These are phyloP conservation scores for Maniola jurtina DNA, from an alignment of 1,140 invertebrate species.

Conservation along the genomic window DNA sequence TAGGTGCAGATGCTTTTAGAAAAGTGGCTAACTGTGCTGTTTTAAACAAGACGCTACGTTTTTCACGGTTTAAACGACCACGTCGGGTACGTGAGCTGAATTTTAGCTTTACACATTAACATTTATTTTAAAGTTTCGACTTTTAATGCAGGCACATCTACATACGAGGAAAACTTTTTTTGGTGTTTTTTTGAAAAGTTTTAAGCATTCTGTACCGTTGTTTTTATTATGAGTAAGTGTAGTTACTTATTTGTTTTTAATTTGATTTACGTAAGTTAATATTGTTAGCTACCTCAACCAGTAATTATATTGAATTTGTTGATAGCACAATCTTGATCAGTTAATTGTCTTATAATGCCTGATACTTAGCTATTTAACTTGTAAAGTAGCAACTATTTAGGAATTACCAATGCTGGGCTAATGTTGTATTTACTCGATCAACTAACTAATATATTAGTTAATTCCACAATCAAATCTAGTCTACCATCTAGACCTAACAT, in stretches of 20 bases:
- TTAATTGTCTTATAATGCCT: too few relatives aligned
- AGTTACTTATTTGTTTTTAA: background rate
- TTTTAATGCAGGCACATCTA: slow-evolving; percentile 19
- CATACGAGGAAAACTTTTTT: slow-evolving; percentile 3
- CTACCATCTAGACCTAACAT: too few relatives aligned
- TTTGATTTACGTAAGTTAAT: too few relatives aligned
- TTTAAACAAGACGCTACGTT: slow-evolving; percentile 39
- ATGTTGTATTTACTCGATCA: too few relatives aligned
- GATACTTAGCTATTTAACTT: too few relatives aligned
- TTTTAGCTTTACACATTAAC: slow-evolving; percentile 29
- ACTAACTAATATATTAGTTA: too few relatives aligned
- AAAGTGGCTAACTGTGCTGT: slow-evolving; percentile 38
- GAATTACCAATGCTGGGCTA: too few relatives aligned
- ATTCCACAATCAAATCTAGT: too few relatives aligned
- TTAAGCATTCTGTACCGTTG: background rate
- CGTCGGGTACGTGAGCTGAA: slow-evolving; percentile 23
- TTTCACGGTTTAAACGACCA: slow-evolving; percentile 33
- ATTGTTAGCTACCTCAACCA: too few relatives aligned
- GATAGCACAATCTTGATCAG: too few relatives aligned
- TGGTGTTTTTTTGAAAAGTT: background rate
- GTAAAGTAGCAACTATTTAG: too few relatives aligned
- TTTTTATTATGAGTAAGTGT: background rate
- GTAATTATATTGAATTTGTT: too few relatives aligned
- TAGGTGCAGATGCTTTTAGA: slow-evolving; percentile 39
- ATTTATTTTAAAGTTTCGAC: slow-evolving; percentile 21